Base-by-base conservation (phyloP, 1,140 invertebrate species). In the Battus philenor region DNA sequence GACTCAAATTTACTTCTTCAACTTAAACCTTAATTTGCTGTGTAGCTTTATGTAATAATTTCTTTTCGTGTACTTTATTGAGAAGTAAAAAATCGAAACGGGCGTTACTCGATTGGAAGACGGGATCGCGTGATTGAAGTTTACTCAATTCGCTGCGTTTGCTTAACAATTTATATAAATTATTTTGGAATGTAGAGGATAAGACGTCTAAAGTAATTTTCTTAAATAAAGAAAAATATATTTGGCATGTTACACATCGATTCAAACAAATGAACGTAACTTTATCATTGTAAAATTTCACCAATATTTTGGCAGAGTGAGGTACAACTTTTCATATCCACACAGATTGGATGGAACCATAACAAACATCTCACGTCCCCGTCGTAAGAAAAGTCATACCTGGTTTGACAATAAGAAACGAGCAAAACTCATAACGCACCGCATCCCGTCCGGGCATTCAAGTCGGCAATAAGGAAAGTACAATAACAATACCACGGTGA, bases 121-220 rank as follows among this genome's bases (percentile, higher is more conserved):
- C 36, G 50, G 49, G 57, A 59, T 74, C 58, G 55, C 64, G 59
- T 68, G 67, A 80, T 77, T 80, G 69, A 79, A 75, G 70, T 79
- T 77, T 79, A 69, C 68, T 61, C 71, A 69, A 75, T 69, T 71
- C 61, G 44, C 59, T 65, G 65, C 60, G 68, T 70, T 76, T 75
- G 51, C 68, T 73, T 59, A 70, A 76, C 61, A 75, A 73, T 75
- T 76, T 70, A 72, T 67, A 59, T 68, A 75, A 76, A 76, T 76
- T 75, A 70, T 70, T 76, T 66, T 67, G 55, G 44, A 60, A 43
- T 60, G 50, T 59, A n/a, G n/a, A n/a, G n/a, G n/a, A n/a, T n/a
- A n/a, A n/a, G 54, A 27, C 22, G 24, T 16, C 5, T 13, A 12
- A 13, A 16, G 38, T 41, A 41, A 41, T 49, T 59, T 44, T 52